phyloP scores from a whole-genome alignment of 2,113 vertebrate species.

The Nothobranchius kuhntae region DNA sequence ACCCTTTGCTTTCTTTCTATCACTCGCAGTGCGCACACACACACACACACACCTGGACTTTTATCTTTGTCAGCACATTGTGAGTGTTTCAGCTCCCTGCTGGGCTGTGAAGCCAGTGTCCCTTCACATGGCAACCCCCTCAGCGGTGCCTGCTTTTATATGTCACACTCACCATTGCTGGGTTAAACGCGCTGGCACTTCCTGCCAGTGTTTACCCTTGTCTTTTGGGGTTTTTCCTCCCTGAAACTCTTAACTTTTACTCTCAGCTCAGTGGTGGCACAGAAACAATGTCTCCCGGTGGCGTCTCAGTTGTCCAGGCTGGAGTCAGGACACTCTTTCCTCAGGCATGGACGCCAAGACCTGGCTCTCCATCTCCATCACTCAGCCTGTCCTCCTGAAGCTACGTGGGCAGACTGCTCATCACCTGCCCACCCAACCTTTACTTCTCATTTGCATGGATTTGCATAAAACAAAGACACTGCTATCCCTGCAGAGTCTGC shows the following conservation, averaged over 20 bases:
- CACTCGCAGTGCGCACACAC: conserved; percentile 34
- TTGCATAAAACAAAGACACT: conserved; percentile 76
- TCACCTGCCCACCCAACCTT: conserved; percentile 27
- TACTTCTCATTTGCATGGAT: conserved; percentile 66
- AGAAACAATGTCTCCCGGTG: conserved; percentile 45
- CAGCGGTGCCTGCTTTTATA: conserved; percentile 35
- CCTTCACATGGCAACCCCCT: conserved; percentile 45
- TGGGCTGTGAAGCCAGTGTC: conserved; percentile 55
- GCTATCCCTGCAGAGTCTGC: conserved; percentile 44
- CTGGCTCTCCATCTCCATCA: conserved; percentile 75
- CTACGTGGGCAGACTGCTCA: conserved; percentile 79
- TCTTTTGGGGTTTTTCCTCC: conserved; percentile 4
- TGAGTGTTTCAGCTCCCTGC: conserved; percentile 56
- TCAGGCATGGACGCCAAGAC: conserved; percentile 74
- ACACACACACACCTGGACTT: conserved; percentile 71
- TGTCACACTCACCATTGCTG: conserved; percentile 13
- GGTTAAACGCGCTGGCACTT: conserved; percentile 28
- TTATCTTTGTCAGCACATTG: conserved; percentile 68
- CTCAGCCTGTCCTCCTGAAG: conserved; percentile 73
- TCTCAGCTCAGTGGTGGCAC: not conserved
- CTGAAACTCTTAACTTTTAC: conserved; percentile 9
- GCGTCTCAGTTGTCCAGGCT: conserved; percentile 45
- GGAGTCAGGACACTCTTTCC: conserved; percentile 68
- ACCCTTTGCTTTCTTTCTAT: conserved; percentile 34
- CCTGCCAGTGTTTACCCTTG: conserved; percentile 32